phyloP scores from a whole-genome alignment of 2,113 vertebrate genomes.

The Zosterops lateralis region DNA sequence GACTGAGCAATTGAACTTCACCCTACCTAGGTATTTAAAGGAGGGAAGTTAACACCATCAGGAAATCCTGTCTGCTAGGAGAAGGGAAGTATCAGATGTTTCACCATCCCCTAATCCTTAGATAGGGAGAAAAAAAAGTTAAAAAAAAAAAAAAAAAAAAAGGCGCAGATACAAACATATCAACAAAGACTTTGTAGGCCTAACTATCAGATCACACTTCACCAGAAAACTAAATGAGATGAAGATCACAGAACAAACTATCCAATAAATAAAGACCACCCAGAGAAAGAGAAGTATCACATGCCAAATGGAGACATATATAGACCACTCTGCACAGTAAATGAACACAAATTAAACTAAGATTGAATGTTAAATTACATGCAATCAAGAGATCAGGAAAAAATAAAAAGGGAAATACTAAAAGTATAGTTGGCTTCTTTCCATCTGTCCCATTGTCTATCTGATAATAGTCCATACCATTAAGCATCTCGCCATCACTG shows the following conservation, averaged over 20 bases:
- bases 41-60: not conserved
- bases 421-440: slow-evolving; percentile 18
- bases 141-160: slow-evolving; percentile 4
- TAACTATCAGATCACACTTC: not conserved
- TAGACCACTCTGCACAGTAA: not conserved
- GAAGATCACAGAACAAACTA: not conserved
- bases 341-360: slow-evolving; percentile 14
- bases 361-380: slow-evolving; percentile 13
- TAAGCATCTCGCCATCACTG: not conserved
- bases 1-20: not conserved
- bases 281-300: not conserved
- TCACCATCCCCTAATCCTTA: not conserved
- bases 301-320: not conserved
- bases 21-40: not conserved
- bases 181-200: not conserved
- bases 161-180: not conserved
- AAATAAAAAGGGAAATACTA: not conserved
- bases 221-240: not conserved
- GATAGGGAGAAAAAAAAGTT: not conserved
- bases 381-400: not conserved
- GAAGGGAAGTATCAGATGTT: not conserved
- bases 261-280: not conserved
- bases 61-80: not conserved
- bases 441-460: not conserved
- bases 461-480: not conserved